phyloP scores from a whole-genome alignment of 2,888 invertebrate species.

The Mesorhabditis spiculigera region DNA sequence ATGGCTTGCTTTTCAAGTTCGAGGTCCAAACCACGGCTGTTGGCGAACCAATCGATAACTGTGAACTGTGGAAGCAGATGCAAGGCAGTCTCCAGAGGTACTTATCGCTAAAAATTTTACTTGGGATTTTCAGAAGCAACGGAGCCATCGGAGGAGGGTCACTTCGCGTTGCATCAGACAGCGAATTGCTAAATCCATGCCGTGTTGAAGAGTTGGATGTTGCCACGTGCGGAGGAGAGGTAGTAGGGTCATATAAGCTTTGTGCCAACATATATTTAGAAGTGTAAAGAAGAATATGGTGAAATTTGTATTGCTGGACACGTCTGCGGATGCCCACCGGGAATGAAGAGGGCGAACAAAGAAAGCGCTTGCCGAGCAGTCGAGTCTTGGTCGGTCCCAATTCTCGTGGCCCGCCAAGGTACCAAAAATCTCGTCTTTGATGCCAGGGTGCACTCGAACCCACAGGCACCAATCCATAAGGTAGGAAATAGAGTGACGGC shows the following conservation, averaged over 20 bases:
- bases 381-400: conserved; percentile 53
- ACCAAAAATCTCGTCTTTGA: conserved; percentile 48
- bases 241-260: conserved; percentile 32
- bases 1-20: conserved; percentile 57
- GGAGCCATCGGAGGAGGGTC: conserved; percentile 47
- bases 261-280: neutral
- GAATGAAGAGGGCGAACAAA: conserved; percentile 45
- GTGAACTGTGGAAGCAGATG: conserved; percentile 54
- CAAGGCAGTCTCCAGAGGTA: conserved; percentile 41
- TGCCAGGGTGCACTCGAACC: conserved; percentile 41
- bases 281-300: neutral
- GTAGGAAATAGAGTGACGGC: neutral
- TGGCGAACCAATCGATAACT: conserved; percentile 42
- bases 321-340: conserved; percentile 54
- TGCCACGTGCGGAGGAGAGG: conserved; percentile 47
- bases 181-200: conserved; percentile 54
- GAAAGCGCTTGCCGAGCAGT: conserved; percentile 49
- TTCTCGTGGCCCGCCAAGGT: conserved; percentile 50
- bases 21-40: conserved; percentile 45
- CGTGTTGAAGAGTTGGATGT: conserved; percentile 24
- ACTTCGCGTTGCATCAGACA: conserved; percentile 50
- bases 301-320: conserved; percentile 52
- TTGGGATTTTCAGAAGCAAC: conserved; percentile 12
- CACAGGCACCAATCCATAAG: conserved; percentile 43
- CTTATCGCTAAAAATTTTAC: too few species aligned